Base-by-base conservation (phyloP, 2,888 invertebrate species). In the Chloroclysta siterata region DNA sequence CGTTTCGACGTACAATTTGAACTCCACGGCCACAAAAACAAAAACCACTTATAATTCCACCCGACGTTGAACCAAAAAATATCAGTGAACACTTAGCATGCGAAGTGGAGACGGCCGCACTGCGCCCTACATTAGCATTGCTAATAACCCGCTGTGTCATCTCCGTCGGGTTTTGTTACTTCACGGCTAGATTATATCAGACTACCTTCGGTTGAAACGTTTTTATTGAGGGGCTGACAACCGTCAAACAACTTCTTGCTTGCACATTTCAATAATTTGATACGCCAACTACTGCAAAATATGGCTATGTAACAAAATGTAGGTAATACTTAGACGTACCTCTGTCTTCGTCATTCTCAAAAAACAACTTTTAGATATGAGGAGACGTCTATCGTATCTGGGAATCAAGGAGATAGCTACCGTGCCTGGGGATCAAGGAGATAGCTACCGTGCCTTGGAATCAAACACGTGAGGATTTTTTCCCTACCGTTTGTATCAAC, bases 91-190 rank as follows among this genome's bases (percentile, higher is more conserved):
- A 78, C 77, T 80, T 81, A 79, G 73, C 74, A 79, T 78, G 74
- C 67, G 58, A 56, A 69, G 72, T 66, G 71, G 70, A 65, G 75
- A 53, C 56, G 75, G 48, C 51, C 68, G 70, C 63, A 64, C 71
- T 76, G 82, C 75, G 78, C 76, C 72, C 73, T 51, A 66, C 71
- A 89, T 88, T 88, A 84, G 86, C 87, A 88, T 80, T 86, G 82
- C 85, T 88, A 89, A 89, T 88, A 79, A 75, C 71, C 72, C 70
- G 66, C 73, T 70, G 73, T 64, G 63, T 70, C 73, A 71, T 69
- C 65, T 66, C 56, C 52, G 52, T 67, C 62, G 53, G 69, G 68
- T 77, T 77, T 76, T 73, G 74, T 70, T 66, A 60, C 68, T 65
- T 66, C 56, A 29, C 59, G 60, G 53, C 53, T 58, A 50, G 59